Base-by-base conservation (phyloP, 30 jellyfish, hydroid and myxozoan genomes). In the Chrysaora quinquecirrha region DNA sequence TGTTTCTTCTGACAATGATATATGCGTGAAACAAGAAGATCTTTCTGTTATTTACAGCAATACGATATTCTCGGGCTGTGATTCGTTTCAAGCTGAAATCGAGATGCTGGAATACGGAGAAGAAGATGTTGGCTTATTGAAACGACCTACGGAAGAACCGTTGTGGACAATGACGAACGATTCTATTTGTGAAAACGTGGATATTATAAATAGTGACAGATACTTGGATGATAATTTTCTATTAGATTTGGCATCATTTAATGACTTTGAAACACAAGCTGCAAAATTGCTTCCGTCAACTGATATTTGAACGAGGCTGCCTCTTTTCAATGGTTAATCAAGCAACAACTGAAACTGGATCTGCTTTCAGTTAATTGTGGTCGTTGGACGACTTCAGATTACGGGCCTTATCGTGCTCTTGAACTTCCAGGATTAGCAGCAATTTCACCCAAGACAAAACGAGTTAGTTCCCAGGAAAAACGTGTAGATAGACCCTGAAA, bases 21-120 rank as follows among this genome's bases (percentile, higher is more conserved):
- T 24, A 16, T 20, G n/a, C 22, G 33, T 22, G 35, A 70, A 70
- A 3, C 82, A 33, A 30, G 82, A 70, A 28, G 82, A 70, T 14
- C 9, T 19, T 3, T 30, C 82, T 10, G 68, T 19, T 52, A 52
- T 52, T 10, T 52, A 52, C 29, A 52, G 68, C 25, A 52, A 52
- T 19, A 52, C 68, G 3, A 3, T 52, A 12, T 19, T 52, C 2
- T 3, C 28, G 1, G 68, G 56, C 22, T 46, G 27, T 16, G 82
- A 70, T 43, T 12, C 66, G 11, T 70, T 70, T 33, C 38, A 33
- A 0, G 34, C 48, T 0, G 68, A 70, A n/a, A 30, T 70, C 82
- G 71, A 61, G 14, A 63, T 20, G 78, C 49, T 49, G 28, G 25
- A 54, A n/a, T 62, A 16, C 1, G 31, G 3, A 61, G 43, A 34